Evolutionary conservation across 2,888 invertebrate species (phyloP), one percentile per base, ranked within the genome.

Genomic region (Eristalis tenax): DNA sequence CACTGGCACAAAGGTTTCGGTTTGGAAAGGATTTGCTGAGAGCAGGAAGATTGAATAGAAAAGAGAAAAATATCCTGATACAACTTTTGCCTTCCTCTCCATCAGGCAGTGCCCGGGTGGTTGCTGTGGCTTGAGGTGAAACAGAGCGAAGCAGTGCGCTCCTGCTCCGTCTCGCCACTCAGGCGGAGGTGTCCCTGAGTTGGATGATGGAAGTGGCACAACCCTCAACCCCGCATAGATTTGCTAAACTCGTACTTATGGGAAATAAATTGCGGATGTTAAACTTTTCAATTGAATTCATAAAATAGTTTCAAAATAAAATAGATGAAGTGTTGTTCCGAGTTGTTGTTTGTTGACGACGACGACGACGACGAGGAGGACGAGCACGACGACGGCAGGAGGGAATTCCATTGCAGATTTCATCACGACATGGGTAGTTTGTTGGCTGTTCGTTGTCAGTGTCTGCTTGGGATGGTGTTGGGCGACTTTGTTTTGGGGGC

Each of bases 201-300:
- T 28, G 28, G 50, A 43, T 35, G 26, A 50, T 8, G 18, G 32
- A 28, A 38, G 18, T 22, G 22, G 10, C 28, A 38, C 8, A 57
- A 26, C 64, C 79, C 40, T 26, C 32, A 5, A 4, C 50, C 50
- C 50, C 50, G 18, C 5, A 85, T 76, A 80, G 86, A 82, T 86
- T 83, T 86, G 83, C 79, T 83, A 87, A 83, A 79, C 83, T 83
- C 61, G 57, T 83, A 79, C 78, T 87, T 87, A 87, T 87, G 83
- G 83, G 83, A 83, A 83, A 87, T 87, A 87, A 87, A 87, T 87
- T 87, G 86, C 83, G 79, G 86, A 87, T 87, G 83, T 87, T 87
- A 87, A 87, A 87, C 78, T 87, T 87, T 83, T 87, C 86, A 87
- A 87, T 87, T 87, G 86, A 87, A 87, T 87, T 87, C 83, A 83